Conservation (phyloP, 2,888 invertebrate species). For the Micoletzkya japonica region DNA sequence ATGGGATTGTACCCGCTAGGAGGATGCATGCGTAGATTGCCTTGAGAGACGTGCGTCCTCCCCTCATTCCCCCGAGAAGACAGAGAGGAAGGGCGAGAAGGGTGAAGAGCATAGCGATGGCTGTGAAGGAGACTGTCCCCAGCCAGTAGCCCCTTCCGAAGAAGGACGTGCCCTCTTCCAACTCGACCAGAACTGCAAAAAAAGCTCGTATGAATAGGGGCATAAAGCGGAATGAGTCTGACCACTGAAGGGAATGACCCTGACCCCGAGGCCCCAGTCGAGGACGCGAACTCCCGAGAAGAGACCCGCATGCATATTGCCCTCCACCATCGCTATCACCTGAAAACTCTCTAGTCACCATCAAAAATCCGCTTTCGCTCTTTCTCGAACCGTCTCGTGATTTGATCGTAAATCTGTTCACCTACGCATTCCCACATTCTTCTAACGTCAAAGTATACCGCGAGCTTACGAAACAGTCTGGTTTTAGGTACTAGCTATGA, state of each 20-base stretch:
- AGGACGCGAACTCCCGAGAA: slow-evolving; percentile 24
- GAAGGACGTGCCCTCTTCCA: slow-evolving; percentile 23
- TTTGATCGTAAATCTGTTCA: too few relatives aligned
- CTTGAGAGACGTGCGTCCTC: background rate
- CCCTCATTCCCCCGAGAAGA: slow-evolving; percentile 14
- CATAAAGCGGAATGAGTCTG: background rate
- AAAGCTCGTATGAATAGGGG: too few relatives aligned
- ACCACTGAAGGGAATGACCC: slow-evolving; percentile 23
- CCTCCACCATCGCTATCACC: slow-evolving; percentile 26
- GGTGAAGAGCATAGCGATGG: slow-evolving; percentile 24
- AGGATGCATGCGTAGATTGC: slow-evolving; percentile 20
- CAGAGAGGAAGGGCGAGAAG: slow-evolving; percentile 19
- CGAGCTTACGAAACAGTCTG: too few relatives aligned
- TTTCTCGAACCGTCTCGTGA: background rate
- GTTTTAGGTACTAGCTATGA: too few relatives aligned
- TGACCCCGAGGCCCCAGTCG: slow-evolving; percentile 27
- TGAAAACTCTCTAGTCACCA: background rate
- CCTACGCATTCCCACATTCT: too few relatives aligned
- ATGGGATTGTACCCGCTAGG: slow-evolving; percentile 5
- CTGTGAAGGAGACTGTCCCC: slow-evolving; percentile 24
- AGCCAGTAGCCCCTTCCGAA: slow-evolving; percentile 26
- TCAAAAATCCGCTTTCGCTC: background rate
- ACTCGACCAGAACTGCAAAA: slow-evolving; percentile 22
- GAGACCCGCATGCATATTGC: slow-evolving; percentile 22
- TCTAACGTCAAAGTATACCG: too few relatives aligned